Evolutionary conservation across 2,888 invertebrate genomes (phyloP), one percentile per base, ranked within the genome.

Genomic region (Schizaphis graminum): DNA sequence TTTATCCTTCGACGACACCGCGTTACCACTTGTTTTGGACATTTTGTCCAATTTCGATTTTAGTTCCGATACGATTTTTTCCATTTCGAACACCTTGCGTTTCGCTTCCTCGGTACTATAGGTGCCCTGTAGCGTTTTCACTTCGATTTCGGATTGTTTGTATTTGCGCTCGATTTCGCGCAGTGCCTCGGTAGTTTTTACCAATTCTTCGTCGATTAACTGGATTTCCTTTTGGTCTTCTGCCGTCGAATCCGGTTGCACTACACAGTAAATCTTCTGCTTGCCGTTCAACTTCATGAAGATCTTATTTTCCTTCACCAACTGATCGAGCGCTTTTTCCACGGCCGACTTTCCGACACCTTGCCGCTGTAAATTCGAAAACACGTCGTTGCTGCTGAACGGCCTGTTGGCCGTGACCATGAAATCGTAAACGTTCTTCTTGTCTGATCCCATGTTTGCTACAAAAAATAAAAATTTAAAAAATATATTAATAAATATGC

Each of bases 211-310:
- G 87, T 96, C 96, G 96, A 96, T 96, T 26, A 95, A 95, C 95
- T 95, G 95, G 41, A 96, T 92, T 93, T 95, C 95, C 41, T 95
- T 94, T 44, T 95, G 95, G 61, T 96, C 91, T 41, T 95, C 95
- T 49, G 13, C 53, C 13, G 84, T 91, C 26, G 77, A 28, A 16
- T 91, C 92, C 26, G 92, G 92, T 41, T 95, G 95, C 24, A 97
- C 96, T 67, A 97, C 97, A 95, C 97, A 98, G 96, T 98, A 99
- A n/a, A 98, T 97, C 96, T 98, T 98, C 96, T 98, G 98, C 96
- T 99, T 99, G 10, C 98, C 98, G 96, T 98, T 98, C 61, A 97
- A 96, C 96, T 98, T 98, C 95, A 97, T 98, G 95, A 96, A 96
- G 67, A 98, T 96, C 96, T 96, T 96, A 3, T 97, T 97, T 86